Evolutionary conservation across 2,888 invertebrate genomes (phyloP).

Genomic region (Melieria crassipennis): DNA sequence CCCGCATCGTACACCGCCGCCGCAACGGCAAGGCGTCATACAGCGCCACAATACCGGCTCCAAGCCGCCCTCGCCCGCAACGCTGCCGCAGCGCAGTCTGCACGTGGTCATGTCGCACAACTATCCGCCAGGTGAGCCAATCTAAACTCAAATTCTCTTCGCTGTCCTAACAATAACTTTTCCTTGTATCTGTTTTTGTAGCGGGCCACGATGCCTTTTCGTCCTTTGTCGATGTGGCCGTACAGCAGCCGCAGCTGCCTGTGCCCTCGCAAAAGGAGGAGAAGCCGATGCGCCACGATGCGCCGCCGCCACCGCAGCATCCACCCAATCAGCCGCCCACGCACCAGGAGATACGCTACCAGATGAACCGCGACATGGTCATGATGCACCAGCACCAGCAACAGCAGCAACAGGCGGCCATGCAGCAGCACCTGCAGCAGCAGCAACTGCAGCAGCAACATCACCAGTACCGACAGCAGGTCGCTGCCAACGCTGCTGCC

Average conservation of each 20-base stretch:
- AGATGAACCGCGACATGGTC: conserved; percentile 69
- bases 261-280: conserved; percentile 77
- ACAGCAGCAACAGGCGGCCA: conserved; percentile 57
- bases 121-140: conserved; percentile 66
- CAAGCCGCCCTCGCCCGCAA: conserved; percentile 67
- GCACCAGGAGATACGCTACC: conserved; percentile 63
- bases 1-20: conserved; percentile 67
- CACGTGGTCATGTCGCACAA: conserved; percentile 65
- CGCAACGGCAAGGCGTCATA: conserved; percentile 78
- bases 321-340: conserved; percentile 51
- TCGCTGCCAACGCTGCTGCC: conserved; percentile 40
- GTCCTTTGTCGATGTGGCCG: conserved; percentile 90
- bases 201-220: conserved; percentile 86
- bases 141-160: conserved; percentile 6
- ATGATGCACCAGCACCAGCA: conserved; percentile 66
- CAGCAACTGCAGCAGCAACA: conserved; percentile 53
- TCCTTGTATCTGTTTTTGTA: conserved; percentile 35
- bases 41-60: conserved; percentile 76
- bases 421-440: conserved; percentile 55
- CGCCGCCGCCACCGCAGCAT: conserved; percentile 37
- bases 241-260: conserved; percentile 87
- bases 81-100: conserved; percentile 68
- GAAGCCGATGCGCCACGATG: conserved; percentile 50
- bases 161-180: neutral
- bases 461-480: conserved; percentile 58